Evolutionary conservation across 2,113 vertebrate genomes (phyloP), one percentile per base, ranked within the genome.

Genomic region (Nibea albiflora): DNA sequence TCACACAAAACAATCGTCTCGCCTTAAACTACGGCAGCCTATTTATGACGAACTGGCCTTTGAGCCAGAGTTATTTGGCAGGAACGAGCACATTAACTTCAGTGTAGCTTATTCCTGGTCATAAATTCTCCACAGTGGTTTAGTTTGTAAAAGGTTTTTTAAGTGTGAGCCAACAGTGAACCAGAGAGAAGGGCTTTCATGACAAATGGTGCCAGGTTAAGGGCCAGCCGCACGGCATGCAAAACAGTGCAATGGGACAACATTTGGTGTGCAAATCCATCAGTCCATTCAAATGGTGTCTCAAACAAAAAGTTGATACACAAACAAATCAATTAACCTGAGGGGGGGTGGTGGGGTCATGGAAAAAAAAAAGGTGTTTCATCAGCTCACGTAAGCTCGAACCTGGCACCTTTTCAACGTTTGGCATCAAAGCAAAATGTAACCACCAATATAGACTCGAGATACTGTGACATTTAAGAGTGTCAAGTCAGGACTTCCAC

Each of bases 181-280:
- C 24, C 57, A 60, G 76, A 52, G 78, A 78, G 60, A 85, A 86
- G 57, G 62, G 76, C 76, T 79, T 73, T 84, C 83, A 77, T 86
- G 87, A 92, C 84, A 81, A 89, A 89, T 87, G 85, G 78, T 84
- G 87, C 86, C 67, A 67, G 88, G 85, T 87, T 83, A 56, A 79
- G 89, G 66, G 39, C 76, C 85, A 66, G 90, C 85, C 78, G 57
- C 84, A 85, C 76, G 24, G 72, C 94, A 95, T 94, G 94, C 94
- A 95, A 95, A 95, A 89, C 91, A 94, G 61, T 19, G 61, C 89
- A 88, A 92, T 90, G 89, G 90, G 67, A 86, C 85, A 93, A 86
- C 92, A 95, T 95, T 94, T 95, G 95, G 88, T 94, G 94, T 95
- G 94, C 94, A 95, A 95, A 95, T 95, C 90, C 86, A 85, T 82